phyloP scores from a whole-genome alignment of 2,797 vertebrate species.

The Acanthopagrus latus region DNA sequence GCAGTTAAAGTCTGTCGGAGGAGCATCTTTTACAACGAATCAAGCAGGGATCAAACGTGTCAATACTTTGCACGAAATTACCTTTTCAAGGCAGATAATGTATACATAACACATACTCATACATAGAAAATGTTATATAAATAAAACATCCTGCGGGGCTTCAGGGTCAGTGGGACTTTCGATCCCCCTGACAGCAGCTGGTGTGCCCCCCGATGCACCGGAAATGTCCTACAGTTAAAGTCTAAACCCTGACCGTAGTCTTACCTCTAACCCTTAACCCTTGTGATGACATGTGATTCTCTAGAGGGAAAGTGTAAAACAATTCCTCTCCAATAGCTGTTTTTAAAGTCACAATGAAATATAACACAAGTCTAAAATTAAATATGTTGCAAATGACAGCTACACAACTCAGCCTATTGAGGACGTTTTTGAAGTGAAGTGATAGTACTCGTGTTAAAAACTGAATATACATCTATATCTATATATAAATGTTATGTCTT shows the following conservation, averaged over 20 bases:
- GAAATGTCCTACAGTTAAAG: not conserved
- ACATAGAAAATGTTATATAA: slow-evolving; percentile 1
- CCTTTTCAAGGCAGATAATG: slow-evolving; percentile 30
- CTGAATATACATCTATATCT: not conserved
- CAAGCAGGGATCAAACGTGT: slow-evolving; percentile 20
- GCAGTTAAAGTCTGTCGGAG: slow-evolving; percentile 10
- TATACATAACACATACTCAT: not conserved
- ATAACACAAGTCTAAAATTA: not conserved
- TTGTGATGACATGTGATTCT: not conserved
- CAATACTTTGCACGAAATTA: slow-evolving; percentile 22
- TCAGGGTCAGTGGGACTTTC: not conserved
- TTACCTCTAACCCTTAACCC: slow-evolving; percentile 6
- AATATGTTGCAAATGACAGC: not conserved
- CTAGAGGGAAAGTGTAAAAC: too few relatives aligned
- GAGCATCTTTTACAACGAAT: slow-evolving; percentile 10
- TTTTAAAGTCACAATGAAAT: slow-evolving; percentile 42
- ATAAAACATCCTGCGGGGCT: not conserved
- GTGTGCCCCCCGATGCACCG: not conserved
- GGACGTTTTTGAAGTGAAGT: not conserved
- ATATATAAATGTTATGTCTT: not conserved
- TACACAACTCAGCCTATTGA: not conserved
- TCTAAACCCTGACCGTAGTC: not conserved
- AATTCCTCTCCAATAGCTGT: not conserved
- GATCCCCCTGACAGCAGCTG: slow-evolving; percentile 13
- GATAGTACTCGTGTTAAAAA: not conserved